phyloP scores from a whole-genome alignment of 2,113 vertebrate genomes.

The Geothlypis trichas region DNA sequence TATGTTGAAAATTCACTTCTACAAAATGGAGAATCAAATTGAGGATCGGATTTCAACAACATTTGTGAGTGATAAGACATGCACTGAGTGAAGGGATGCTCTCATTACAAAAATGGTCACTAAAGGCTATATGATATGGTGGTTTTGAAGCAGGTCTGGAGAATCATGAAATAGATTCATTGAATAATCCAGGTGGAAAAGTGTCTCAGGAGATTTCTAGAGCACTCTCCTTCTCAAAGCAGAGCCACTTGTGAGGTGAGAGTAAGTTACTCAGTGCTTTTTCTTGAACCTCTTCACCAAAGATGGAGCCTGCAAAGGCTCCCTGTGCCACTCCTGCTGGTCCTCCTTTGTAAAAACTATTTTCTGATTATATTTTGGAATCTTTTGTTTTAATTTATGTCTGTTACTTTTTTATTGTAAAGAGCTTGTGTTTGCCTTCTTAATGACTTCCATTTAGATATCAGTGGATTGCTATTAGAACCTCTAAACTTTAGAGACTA shows the following conservation, averaged over 20 bases:
- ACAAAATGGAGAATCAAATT: not conserved
- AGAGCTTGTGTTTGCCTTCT: not conserved
- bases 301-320: not conserved
- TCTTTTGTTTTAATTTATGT: not conserved
- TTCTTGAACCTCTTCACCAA: not conserved
- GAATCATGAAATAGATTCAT: not conserved
- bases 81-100: not conserved
- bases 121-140: not conserved
- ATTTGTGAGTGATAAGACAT: not conserved
- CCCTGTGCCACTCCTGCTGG: not conserved
- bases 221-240: not conserved
- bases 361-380: not conserved
- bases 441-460: not conserved
- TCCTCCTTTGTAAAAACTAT: not conserved
- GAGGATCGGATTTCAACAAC: not conserved
- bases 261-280: not conserved
- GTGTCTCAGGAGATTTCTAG: not conserved
- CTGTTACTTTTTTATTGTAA: not conserved
- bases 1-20: not conserved
- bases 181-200: not conserved
- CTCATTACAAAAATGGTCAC: not conserved
- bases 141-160: not conserved
- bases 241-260: not conserved
- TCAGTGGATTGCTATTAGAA: not conserved
- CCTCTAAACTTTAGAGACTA: not conserved